phyloP scores from a whole-genome alignment of 2,113 vertebrate genomes.

The Erpornis zantholeuca region DNA sequence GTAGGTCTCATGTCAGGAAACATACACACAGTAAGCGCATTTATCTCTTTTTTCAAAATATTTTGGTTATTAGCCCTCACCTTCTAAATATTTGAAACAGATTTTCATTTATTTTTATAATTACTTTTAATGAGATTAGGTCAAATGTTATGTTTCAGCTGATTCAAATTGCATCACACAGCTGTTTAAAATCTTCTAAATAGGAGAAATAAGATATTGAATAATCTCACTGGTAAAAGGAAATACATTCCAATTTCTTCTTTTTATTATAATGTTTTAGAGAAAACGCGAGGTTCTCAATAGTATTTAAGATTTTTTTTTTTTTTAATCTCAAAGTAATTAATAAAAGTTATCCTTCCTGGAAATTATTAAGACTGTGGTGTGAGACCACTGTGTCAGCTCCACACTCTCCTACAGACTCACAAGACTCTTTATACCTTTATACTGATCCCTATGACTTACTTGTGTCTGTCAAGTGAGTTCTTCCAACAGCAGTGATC shows the following conservation, averaged over 20 bases:
- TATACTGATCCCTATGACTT: not conserved
- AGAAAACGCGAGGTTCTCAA: not conserved
- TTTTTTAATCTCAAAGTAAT: not conserved
- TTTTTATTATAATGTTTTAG: not conserved
- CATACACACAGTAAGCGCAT: not conserved
- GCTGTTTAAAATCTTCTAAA: not conserved
- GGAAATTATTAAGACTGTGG: not conserved
- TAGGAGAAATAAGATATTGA: not conserved
- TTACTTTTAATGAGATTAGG: not conserved
- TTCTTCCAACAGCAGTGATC: not conserved
- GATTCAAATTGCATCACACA: not conserved
- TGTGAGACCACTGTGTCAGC: not conserved
- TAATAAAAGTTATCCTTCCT: not conserved
- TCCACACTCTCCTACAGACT: not conserved
- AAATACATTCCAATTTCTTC: not conserved
- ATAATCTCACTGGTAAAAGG: not conserved
- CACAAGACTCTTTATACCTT: not conserved
- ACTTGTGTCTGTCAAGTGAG: not conserved
- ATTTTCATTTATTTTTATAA: not conserved
- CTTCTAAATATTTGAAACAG: not conserved
- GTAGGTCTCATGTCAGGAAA: not conserved
- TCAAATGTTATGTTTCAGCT: not conserved
- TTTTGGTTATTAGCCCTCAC: not conserved
- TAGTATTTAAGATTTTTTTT: not conserved
- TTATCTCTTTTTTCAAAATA: not conserved